These are phyloP conservation scores for Aleadryas rufinucha DNA, from an alignment of 2,113 vertebrate genomes.

Conservation along the genomic window DNA sequence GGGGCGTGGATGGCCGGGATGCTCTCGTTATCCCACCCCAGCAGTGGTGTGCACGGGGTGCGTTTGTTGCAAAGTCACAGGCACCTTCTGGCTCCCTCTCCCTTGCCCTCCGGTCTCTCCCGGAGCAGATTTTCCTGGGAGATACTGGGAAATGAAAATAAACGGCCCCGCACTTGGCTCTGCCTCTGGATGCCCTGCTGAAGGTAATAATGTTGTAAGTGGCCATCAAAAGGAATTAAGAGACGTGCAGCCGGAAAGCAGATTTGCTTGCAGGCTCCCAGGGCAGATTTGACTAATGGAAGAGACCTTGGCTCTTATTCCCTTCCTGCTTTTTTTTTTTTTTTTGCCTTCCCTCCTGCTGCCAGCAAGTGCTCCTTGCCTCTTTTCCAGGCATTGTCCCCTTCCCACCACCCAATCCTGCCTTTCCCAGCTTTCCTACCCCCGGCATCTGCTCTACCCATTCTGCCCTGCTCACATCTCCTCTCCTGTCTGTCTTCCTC, in stretches of 20 bases:
- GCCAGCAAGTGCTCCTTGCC: not conserved
- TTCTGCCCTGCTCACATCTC: not conserved
- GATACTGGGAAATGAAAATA: constrained; percentile 36
- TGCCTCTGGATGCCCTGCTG: constrained; percentile 60
- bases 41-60: accelerated
- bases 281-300: constrained; percentile 64
- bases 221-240: constrained; percentile 70
- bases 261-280: constrained; percentile 61
- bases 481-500: not conserved
- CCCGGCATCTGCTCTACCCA: accelerated
- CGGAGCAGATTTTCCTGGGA: constrained; percentile 26
- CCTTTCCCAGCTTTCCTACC: not conserved
- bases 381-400: not conserved
- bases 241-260: constrained; percentile 59
- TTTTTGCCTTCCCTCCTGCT: not conserved
- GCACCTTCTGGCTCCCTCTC: not conserved
- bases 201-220: constrained; percentile 69
- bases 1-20: accelerated
- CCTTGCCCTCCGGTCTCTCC: not conserved
- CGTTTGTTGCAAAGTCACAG: not conserved
- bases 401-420: not conserved
- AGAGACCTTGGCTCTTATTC: constrained; percentile 47
- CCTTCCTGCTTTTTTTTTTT: not conserved
- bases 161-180: constrained; percentile 34
- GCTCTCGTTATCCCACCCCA: accelerated